A percentile compares a stretch with the other conserved stretches of the same genome.
Conservation (phyloP, 2,888 invertebrate genomes). For the Drosophila macrospina region DNA sequence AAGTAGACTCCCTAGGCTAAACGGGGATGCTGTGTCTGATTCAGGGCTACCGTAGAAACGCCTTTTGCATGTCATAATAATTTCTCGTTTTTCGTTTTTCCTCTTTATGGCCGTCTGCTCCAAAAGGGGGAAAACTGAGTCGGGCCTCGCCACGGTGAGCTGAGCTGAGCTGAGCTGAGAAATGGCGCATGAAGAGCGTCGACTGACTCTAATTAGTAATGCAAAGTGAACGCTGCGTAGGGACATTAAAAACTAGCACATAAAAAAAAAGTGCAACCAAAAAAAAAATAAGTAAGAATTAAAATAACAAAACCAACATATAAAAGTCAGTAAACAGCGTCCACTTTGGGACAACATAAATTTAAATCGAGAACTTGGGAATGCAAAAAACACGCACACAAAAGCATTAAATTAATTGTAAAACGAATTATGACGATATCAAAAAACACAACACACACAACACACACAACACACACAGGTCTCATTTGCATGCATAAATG, state of each 20-base stretch:
- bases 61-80: constrained; percentile 75
- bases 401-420: constrained; percentile 38
- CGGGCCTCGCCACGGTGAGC: not conserved
- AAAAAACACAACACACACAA: constrained; percentile 19
- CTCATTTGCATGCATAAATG: constrained; percentile 43
- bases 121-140: constrained; percentile 4
- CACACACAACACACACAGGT: constrained; percentile 20
- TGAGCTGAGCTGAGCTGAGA: constrained; percentile 45
- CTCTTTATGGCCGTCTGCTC: constrained; percentile 29
- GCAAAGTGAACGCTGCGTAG: constrained; percentile 65
- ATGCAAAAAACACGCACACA: constrained; percentile 14
- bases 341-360: constrained; percentile 36
- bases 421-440: constrained; percentile 40
- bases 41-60: constrained; percentile 46
- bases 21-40: constrained; percentile 21
- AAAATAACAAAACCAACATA: constrained; percentile 17
- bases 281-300: not conserved
- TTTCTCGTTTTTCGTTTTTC: constrained; percentile 38
- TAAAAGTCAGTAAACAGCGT: constrained; percentile 42
- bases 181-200: constrained; percentile 64
- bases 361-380: constrained; percentile 54
- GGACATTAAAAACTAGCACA: constrained; percentile 54
- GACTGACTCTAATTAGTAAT: constrained; percentile 78
- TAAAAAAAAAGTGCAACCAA: constrained; percentile 37
- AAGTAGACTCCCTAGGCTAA: constrained; percentile 10